Conservation (phyloP, 23 tunicate species). For the Botrylloides violaceus region DNA sequence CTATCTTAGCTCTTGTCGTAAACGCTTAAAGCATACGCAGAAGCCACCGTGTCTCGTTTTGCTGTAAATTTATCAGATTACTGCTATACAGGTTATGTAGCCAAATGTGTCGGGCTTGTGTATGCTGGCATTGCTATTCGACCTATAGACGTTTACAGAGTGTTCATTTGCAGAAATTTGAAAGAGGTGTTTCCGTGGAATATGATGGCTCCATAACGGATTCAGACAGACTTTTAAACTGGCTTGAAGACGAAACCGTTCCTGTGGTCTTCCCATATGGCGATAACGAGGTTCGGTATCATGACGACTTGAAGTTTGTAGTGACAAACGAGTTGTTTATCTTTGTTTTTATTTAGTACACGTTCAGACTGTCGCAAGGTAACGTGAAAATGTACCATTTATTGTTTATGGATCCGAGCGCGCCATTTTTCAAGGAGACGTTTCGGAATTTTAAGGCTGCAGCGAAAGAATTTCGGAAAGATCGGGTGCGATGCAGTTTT, state of each 20-base stretch:
- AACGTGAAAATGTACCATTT: constrained; percentile 33
- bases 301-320: too few relatives aligned
- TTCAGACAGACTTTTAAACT: constrained; percentile 40
- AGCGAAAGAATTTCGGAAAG: constrained; percentile 33
- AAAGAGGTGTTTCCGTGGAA: constrained; percentile 38
- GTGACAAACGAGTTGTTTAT: neutral
- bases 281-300: constrained; percentile 25
- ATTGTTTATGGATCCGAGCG: constrained; percentile 50
- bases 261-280: constrained; percentile 62
- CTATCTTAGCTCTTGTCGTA: too few relatives aligned
- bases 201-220: constrained; percentile 43
- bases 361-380: neutral
- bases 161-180: constrained; percentile 34
- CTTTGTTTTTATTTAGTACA: neutral
- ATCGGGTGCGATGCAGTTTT: neutral
- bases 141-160: too few relatives aligned
- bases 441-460: constrained; percentile 58
- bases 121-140: too few relatives aligned
- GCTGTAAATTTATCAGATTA: too few relatives aligned
- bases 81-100: too few relatives aligned
- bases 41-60: too few relatives aligned
- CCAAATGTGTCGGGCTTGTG: too few relatives aligned
- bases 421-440: constrained; percentile 32
- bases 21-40: too few relatives aligned
- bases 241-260: constrained; percentile 47